phyloP scores from a whole-genome alignment of 2,888 invertebrate species.

The Oligia strigilis region DNA sequence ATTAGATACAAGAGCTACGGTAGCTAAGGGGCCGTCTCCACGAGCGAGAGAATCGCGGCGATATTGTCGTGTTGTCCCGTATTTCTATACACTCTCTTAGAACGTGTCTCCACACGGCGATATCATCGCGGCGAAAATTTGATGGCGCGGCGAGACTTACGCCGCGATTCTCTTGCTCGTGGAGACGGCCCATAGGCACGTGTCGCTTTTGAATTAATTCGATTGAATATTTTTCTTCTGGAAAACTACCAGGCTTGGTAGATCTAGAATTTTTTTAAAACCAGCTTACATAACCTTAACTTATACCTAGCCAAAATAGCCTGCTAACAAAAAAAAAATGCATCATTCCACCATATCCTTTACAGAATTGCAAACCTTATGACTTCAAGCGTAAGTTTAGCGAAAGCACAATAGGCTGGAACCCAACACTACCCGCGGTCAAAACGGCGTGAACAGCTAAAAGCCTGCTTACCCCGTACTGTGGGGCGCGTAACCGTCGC shows the following conservation, averaged over 20 bases:
- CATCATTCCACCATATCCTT: constrained; percentile 5
- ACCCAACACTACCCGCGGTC: constrained; percentile 64
- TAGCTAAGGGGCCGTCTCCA: constrained; percentile 6
- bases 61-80: too few species aligned
- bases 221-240: neutral
- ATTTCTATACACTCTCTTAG: too few species aligned
- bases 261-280: neutral
- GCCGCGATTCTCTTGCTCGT: too few species aligned
- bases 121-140: too few species aligned
- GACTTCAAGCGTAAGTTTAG: constrained; percentile 47
- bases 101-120: too few species aligned
- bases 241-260: neutral
- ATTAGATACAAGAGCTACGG: constrained; percentile 28
- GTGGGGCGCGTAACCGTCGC: constrained; percentile 62
- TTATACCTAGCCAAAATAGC: neutral
- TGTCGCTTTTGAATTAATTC: neutral
- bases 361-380: constrained; percentile 10
- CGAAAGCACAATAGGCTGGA: constrained; percentile 53
- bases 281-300: neutral
- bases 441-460: constrained; percentile 69
- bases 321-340: constrained; percentile 3
- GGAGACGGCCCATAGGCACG: neutral
- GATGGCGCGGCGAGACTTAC: too few species aligned
- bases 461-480: constrained; percentile 46
- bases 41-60: too few species aligned